phyloP scores from a whole-genome alignment of 2,797 vertebrate genomes.

The Tarsius wallacei region DNA sequence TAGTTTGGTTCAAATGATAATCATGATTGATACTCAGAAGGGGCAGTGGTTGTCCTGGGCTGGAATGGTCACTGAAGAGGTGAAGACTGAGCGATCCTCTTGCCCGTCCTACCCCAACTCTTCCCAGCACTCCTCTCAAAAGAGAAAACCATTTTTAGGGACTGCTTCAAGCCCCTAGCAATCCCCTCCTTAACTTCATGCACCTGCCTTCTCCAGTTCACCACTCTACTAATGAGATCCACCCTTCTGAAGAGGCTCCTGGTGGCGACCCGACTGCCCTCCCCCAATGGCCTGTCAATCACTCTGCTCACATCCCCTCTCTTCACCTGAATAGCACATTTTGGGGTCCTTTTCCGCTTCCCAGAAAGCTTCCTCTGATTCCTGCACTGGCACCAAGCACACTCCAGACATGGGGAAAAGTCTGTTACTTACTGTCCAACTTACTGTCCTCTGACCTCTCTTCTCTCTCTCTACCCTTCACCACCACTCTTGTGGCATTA shows the following conservation, averaged over 20 bases:
- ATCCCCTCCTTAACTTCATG: not conserved
- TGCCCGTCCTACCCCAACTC: accelerated
- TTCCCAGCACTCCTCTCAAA: not conserved
- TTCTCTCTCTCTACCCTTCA: not conserved
- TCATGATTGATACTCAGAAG: not conserved
- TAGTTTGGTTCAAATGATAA: not conserved
- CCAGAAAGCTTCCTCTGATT: not conserved
- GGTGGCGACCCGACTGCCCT: not conserved
- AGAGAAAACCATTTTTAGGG: not conserved
- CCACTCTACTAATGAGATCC: not conserved
- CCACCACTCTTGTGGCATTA: not conserved
- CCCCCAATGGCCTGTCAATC: not conserved
- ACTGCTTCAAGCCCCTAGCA: not conserved
- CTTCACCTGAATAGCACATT: not conserved
- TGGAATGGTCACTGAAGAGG: not conserved
- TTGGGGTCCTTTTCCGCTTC: not conserved
- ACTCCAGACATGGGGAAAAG: no score
- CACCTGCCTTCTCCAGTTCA: not conserved
- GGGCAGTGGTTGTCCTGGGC: not conserved
- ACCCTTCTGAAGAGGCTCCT: not conserved
- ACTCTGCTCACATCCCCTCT: not conserved
- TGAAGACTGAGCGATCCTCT: not conserved
- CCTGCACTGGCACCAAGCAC: not conserved
- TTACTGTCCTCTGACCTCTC: not conserved
- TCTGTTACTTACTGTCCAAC: no score